Conservation (phyloP, 2,888 invertebrate species). For the Erannis defoliaria region DNA sequence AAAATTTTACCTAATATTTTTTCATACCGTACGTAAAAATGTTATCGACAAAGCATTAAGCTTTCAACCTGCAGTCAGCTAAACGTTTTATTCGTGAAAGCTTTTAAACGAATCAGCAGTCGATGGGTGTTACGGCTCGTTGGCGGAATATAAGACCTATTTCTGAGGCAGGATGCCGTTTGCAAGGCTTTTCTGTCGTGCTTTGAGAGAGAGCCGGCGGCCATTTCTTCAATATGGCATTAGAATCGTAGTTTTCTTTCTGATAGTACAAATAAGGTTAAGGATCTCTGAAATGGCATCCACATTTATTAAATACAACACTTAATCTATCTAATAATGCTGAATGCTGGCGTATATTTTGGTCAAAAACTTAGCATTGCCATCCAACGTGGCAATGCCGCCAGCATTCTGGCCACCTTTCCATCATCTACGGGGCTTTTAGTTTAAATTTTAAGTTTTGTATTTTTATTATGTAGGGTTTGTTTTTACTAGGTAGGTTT, state of each 20-base stretch:
- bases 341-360: no score
- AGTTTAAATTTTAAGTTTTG: no score
- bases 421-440: no score
- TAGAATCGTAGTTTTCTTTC: background rate
- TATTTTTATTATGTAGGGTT: no score
- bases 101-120: conserved; percentile 58
- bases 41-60: conserved; percentile 39
- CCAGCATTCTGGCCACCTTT: no score
- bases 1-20: conserved; percentile 47
- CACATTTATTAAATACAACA: background rate
- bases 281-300: background rate
- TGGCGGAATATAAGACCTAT: conserved; percentile 52
- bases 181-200: conserved; percentile 31
- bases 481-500: no score
- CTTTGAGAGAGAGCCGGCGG: conserved; percentile 11
- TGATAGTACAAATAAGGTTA: background rate
- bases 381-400: no score
- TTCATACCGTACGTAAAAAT: conserved; percentile 27
- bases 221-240: background rate
- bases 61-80: conserved; percentile 39
- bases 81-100: conserved; percentile 53
- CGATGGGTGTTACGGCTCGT: conserved; percentile 55
- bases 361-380: no score
- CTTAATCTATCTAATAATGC: no score
- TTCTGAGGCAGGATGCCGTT: conserved; percentile 50